These are phyloP conservation scores for Protobothrops flavoviridis DNA, from an alignment of 2,113 vertebrate species.

Conservation along the genomic window DNA sequence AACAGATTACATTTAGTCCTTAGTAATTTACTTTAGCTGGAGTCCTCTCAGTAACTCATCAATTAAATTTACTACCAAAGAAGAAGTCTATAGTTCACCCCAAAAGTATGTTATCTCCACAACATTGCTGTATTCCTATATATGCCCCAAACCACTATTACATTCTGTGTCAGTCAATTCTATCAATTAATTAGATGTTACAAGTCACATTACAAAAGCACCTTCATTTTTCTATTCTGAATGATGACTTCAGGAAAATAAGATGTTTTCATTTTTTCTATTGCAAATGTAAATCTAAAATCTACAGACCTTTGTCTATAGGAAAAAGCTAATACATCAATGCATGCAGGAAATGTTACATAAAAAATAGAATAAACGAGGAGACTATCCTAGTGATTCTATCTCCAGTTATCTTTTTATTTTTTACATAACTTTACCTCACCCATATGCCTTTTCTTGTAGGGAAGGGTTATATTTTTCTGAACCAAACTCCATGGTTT, in stretches of 20 bases:
- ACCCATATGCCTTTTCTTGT: not conserved
- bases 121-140: not conserved
- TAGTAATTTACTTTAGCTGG: not conserved
- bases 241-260: not conserved
- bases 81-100: not conserved
- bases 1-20: not conserved
- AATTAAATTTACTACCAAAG: not conserved
- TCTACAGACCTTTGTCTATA: not conserved
- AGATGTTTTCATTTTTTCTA: not conserved
- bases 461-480: not conserved
- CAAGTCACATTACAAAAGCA: not conserved
- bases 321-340: not conserved
- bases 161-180: not conserved
- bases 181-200: not conserved
- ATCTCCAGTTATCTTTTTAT: not conserved
- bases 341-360: not conserved
- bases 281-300: not conserved
- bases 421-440: not conserved
- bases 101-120: not conserved
- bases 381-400: not conserved
- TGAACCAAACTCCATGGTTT: not conserved
- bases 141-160: not conserved
- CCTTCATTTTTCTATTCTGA: not conserved
- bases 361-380: not conserved
- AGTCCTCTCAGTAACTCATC: not conserved